Base-by-base conservation (phyloP, 2,888 invertebrate species). In the Drosophila atripex region DNA sequence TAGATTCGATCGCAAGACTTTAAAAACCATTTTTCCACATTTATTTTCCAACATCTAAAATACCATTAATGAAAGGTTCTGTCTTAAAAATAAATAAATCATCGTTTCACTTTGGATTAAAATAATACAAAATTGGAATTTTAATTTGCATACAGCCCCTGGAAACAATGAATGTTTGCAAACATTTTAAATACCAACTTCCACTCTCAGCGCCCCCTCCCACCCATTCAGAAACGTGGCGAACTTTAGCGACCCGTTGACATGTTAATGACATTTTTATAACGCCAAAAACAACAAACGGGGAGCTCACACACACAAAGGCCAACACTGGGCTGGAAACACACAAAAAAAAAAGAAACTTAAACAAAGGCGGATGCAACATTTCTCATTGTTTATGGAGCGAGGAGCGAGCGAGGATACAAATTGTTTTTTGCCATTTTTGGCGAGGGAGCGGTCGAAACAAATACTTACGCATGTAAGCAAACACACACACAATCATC, bases 241-340 rank as follows among this genome's bases (percentile, higher is more conserved):
- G 78, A 83, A 84, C 87, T 79, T 77, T 71, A 56, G 65, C 66
- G 75, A 64, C 71, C 68, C 73, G 88, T 76, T 88, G 84, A 86
- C 84, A 85, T 88, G 84, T 88, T 85, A 88, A 88, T 86, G 88
- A 86, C 84, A 85, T 75, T 84, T 86, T 86, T 79, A 78, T 82
- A 86, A 83, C 77, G 72, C 71, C 76, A 78, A 72, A 45, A 65
- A 50, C 63, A 71, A 61, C 43, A 58, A 58, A 51, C 14, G 30
- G 45, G 75, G 57, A 30, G 60, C 56, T 43, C 71, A 51, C 66
- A 76, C 35, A 41, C 57, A 56, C 54, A 39, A 57, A 18, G 53
- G 14, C 25, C 49, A 4, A n/a, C 32, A 6, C 6, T 12, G 32
- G 32, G 32, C n/a, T 32, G 43, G 72, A 51, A 30, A 61, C 51